phyloP scores from a whole-genome alignment of 2,797 vertebrate genomes.

The Merluccius polli region DNA sequence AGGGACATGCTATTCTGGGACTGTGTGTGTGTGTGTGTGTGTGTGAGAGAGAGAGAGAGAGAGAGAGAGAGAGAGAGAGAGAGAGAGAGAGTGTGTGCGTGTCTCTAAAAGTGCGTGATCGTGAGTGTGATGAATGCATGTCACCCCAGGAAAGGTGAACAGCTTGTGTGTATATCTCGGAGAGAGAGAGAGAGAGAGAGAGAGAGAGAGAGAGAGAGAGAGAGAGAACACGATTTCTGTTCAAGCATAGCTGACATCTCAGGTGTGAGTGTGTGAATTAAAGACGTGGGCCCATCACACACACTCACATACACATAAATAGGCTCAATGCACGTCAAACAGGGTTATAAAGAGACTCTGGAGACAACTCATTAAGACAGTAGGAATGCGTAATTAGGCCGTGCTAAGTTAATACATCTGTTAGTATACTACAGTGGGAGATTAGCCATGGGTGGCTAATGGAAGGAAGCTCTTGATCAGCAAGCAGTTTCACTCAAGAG shows the following conservation, averaged over 20 bases:
- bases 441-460: not conserved
- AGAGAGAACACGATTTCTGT: no score
- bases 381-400: not conserved
- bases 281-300: not conserved
- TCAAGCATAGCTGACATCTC: not conserved
- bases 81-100: no score
- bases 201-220: conserved; percentile 5
- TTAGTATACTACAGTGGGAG: not conserved
- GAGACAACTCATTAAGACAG: not conserved
- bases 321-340: not conserved
- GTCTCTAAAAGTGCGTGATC: not conserved
- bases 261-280: not conserved
- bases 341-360: not conserved
- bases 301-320: not conserved
- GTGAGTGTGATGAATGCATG: not conserved
- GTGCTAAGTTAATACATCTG: not conserved
- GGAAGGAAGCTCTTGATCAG: not conserved
- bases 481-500: not conserved
- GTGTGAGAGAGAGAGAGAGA: no score
- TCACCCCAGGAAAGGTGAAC: not conserved
- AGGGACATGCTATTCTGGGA: not conserved
- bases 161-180: not conserved
- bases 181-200: conserved; percentile 10
- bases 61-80: no score
- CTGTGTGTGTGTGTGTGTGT: not conserved